phyloP scores from a whole-genome alignment of 2,797 vertebrate genomes.

The Scolopax rusticola region DNA sequence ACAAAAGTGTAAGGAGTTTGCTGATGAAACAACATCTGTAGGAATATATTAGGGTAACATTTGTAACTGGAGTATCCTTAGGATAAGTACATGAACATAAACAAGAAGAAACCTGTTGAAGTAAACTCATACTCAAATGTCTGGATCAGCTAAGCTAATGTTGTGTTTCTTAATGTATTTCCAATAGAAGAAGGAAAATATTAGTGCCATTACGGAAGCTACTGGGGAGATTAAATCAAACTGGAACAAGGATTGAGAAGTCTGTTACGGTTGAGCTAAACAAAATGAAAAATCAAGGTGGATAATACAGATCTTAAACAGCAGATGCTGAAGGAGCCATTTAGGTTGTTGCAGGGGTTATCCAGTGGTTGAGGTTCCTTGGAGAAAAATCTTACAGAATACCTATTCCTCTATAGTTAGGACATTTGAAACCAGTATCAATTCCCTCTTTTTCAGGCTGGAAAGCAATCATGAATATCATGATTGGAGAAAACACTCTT shows the following conservation, averaged over 20 bases:
- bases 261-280: background rate
- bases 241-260: background rate
- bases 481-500: background rate
- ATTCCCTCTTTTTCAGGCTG: background rate
- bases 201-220: background rate
- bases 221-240: background rate
- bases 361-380: background rate
- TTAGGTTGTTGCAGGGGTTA: background rate
- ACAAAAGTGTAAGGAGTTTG: background rate
- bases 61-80: background rate
- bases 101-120: background rate
- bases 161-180: background rate
- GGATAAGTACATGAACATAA: background rate
- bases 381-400: background rate
- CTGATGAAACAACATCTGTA: background rate
- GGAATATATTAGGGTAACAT: background rate
- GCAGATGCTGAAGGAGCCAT: background rate
- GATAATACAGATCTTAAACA: background rate
- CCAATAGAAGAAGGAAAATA: background rate
- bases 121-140: background rate
- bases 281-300: background rate
- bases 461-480: fast-evolving
- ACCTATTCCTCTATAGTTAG: background rate
- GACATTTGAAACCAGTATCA: background rate
- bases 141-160: background rate